Evolutionary conservation across 2,113 vertebrate genomes (phyloP).

Genomic region (Cheilinus undulatus): DNA sequence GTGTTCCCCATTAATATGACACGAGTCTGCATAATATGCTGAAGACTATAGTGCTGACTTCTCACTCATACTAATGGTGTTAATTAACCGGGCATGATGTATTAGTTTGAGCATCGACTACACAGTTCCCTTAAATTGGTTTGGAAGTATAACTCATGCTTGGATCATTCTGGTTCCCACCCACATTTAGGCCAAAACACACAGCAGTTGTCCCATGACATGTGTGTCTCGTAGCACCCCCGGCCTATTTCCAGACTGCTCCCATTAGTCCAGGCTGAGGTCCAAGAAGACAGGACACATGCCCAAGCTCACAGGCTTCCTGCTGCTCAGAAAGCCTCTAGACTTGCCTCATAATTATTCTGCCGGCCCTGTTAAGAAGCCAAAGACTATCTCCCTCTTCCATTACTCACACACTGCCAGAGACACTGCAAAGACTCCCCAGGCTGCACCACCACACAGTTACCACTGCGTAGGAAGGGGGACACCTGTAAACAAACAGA

Average conservation of each 20-base stretch:
- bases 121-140: background rate
- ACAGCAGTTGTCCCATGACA: background rate
- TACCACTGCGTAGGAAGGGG: constrained; percentile 13
- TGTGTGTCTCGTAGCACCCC: constrained; percentile 22
- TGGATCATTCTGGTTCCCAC: background rate
- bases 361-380: constrained; percentile 64
- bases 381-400: constrained; percentile 55
- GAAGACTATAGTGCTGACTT: constrained; percentile 46
- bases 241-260: constrained; percentile 36
- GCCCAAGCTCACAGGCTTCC: constrained; percentile 63
- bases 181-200: constrained; percentile 13
- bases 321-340: constrained; percentile 58
- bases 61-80: constrained; percentile 46
- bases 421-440: constrained; percentile 55
- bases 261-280: constrained; percentile 49
- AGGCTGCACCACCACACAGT: constrained; percentile 36
- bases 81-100: constrained; percentile 37
- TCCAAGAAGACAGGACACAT: constrained; percentile 46
- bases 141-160: background rate
- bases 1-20: constrained; percentile 52
- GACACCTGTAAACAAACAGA: constrained; percentile 27
- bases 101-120: constrained; percentile 1
- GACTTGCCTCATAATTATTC: constrained; percentile 77
- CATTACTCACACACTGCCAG: constrained; percentile 74
- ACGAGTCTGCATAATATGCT: constrained; percentile 45